Evolutionary conservation across 2,113 vertebrate genomes (phyloP), one percentile per base, ranked within the genome.

Genomic region (Monopterus albus): DNA sequence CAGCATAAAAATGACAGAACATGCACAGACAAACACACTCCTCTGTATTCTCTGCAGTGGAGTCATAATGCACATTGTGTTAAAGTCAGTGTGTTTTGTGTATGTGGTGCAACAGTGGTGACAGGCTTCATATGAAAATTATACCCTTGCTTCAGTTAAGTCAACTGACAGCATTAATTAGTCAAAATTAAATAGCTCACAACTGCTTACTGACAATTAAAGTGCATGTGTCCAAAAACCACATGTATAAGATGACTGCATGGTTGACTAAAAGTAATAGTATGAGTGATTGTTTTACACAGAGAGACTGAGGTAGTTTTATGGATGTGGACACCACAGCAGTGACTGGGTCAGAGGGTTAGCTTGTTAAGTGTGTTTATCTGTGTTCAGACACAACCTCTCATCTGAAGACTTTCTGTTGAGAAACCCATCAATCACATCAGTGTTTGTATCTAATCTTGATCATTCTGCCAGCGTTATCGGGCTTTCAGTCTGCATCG

Each of bases 391-490:
- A 70, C 47, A 11, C 65, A 70, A 35, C 18, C 13, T 64, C 28
- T 57, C 2, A 0, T 59, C 52, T 66, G 36, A 58, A 10, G 58
- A 81, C 70, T 83, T n/a, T n/a, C 26, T 46, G 55, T 76, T 51
- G 45, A 72, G 56, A 39, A 73, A 58, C 74, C 56, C 79, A 79
- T 81, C 86, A 81, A 79, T 59, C 52, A 75, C 68, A 77, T 81
- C 71, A 81, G 52, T 72, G 82, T 89, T 79, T 81, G 69, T 49
- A 6, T 80, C 77, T 84, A 82, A 78, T 79, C n/a, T 45, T 82
- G 57, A 81, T 87, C 83, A 78, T 66, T 71, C 29, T 13, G 59
- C n/a, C 59, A 8, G 83, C 78, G 93, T 94, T 93, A 94, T 94
- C 92, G 82, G 86, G 83, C 88, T 77, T 52, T 72, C 38, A 64